Conservation (phyloP, 2,797 vertebrate species). For the Sardinella longiceps region DNA sequence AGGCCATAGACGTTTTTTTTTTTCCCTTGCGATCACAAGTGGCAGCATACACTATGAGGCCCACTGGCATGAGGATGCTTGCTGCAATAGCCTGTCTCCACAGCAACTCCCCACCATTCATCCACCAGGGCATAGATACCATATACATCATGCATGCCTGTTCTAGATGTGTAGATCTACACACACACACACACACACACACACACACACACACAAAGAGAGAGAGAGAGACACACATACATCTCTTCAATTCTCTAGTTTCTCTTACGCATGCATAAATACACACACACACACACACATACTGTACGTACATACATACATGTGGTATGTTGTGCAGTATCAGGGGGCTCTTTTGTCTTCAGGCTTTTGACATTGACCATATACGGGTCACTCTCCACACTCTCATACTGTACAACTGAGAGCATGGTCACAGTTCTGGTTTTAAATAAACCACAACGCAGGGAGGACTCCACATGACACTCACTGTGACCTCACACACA, state of each 20-base stretch:
- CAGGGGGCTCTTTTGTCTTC: constrained; percentile 11
- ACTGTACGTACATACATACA: not conserved
- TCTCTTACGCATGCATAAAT: not conserved
- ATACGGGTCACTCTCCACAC: constrained; percentile 24
- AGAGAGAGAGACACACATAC: not conserved
- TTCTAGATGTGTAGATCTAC: not conserved
- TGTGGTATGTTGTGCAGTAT: constrained; percentile 13
- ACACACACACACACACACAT: not conserved
- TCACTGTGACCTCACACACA: not conserved
- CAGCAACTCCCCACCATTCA: not conserved
- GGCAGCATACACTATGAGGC: constrained; percentile 37
- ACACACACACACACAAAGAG: constrained; percentile 26
- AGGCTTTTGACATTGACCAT: constrained; percentile 27
- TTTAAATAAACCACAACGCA: constrained; percentile 60
- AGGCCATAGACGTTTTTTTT: constrained; percentile 51
- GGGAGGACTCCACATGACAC: constrained; percentile 56
- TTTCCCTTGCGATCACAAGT: constrained; percentile 53
- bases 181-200: constrained; percentile 43
- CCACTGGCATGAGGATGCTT: constrained; percentile 52
- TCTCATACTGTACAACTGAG: not conserved
- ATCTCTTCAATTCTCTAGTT: not conserved
- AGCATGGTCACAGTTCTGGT: constrained; percentile 29
- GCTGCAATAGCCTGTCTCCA: constrained; percentile 36
- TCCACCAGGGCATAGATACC: not conserved
- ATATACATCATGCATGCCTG: not conserved